Base-by-base conservation (phyloP, 2,888 invertebrate species). In the Rhorus exstirpatorius region DNA sequence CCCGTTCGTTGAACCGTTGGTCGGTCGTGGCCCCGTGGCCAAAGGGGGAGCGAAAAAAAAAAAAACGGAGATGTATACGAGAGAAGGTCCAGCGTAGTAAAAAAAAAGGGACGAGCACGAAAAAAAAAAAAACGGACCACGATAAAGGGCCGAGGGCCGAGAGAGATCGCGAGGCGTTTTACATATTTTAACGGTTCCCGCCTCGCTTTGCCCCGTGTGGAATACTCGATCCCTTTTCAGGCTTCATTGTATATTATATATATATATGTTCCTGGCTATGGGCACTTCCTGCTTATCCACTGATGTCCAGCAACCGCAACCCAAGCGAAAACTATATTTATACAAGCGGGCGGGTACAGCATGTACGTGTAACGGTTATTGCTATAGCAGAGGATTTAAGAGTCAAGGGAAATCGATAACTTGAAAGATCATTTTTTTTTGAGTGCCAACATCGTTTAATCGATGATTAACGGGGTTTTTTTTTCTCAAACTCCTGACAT, bases 111-210 rank as follows among this genome's bases (percentile, higher is more conserved):
- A 70, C 17, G 8, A 26, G 65, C 72, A 80, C 74, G 72, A 77
- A 71, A 74, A 53, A 6, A 14, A 55, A 19, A 17, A 80, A 78
- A 81, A 81, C 74, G 58, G 53, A 70, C 46, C 17, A 78, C 44
- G 79, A 83, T 81, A 76, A 83, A 78, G 84, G 78, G 72, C 70
- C 70, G 61, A 83, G 83, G 65, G 80, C 77, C 81, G 74, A 83
- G 78, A 79, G 75, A 75, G 76, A 74, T 71, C 72, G 81, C 76
- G 70, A 71, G 79, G 85, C 86, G 87, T 90, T 90, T 90, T 90
- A 89, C 90, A 90, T 91, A 88, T 90, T 90, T 90, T 90, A 90
- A 90, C 90, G 90, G 90, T 90, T 90, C 88, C 85, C 85, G 85
- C 82, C 82, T 85, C 85, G 83, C 72, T 70, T 60, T 75, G 70